Evolutionary conservation across 2,888 invertebrate species (phyloP).

Genomic region (Microplitis deprimator): DNA sequence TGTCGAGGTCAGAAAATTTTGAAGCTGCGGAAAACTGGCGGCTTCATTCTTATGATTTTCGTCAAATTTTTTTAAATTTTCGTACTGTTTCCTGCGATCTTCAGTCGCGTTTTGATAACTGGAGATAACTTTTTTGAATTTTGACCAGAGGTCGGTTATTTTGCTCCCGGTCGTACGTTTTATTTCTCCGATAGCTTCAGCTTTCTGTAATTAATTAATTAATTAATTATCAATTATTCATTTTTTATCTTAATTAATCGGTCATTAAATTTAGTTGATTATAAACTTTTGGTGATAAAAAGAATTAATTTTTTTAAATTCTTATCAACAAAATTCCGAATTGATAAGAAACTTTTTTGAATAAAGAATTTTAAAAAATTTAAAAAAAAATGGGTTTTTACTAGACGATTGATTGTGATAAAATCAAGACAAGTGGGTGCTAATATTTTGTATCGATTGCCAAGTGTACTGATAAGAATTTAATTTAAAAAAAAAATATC

Average conservation of each 20-base stretch:
- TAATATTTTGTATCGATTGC: too few species aligned
- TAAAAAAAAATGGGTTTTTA: too few species aligned
- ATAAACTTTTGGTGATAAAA: too few species aligned
- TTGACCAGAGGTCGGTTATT: conserved; percentile 60
- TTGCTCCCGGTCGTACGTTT: conserved; percentile 54
- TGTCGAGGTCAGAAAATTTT: conserved; percentile 54
- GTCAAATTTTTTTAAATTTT: conserved; percentile 73
- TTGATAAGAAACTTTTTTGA: too few species aligned
- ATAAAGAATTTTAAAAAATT: too few species aligned
- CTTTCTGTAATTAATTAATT: conserved; percentile 50
- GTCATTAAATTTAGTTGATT: too few species aligned
- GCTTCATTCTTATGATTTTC: conserved; percentile 71
- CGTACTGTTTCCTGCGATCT: conserved; percentile 65
- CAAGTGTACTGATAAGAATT: too few species aligned
- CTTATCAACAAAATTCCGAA: too few species aligned
- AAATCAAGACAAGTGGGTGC: too few species aligned
- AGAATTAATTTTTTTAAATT: too few species aligned
- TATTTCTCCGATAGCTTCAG: conserved; percentile 57
- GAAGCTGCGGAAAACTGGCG: conserved; percentile 66
- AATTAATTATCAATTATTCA: neutral
- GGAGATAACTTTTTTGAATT: conserved; percentile 55
- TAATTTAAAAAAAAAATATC: too few species aligned
- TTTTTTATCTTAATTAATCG: neutral
- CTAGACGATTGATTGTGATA: too few species aligned
- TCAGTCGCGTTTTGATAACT: conserved; percentile 63